Base-by-base conservation (phyloP, 2,113 vertebrate species). In the Atractosteus spatula region DNA sequence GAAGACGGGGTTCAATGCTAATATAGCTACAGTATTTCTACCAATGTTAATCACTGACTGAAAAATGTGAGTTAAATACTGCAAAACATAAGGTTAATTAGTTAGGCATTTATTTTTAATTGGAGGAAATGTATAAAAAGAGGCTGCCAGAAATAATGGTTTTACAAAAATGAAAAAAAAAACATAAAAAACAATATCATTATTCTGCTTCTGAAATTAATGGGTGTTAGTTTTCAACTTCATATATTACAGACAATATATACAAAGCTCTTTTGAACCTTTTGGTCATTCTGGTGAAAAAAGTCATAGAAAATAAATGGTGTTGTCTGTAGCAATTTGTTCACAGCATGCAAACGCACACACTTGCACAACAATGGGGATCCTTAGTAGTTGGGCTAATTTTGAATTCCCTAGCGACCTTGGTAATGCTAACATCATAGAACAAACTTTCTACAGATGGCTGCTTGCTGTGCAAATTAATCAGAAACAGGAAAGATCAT, bases 341-440 rank as follows among this genome's bases (percentile, higher is more conserved):
- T 59, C 57, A 59, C 57, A 59, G 57, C 57, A 59, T 59, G 57
- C n/a, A 59, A 17, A 59, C 57, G 57, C 12, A 14, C n/a, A 59
- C 3, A 59, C 13, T 59, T 59, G 10, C 57, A 59, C 57, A n/a
- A 16, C 57, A 59, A 59, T 13, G n/a, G 3, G 57, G 57, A 59
- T 59, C 57, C 57, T 13, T 59, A 16, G 57, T 59, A 4, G 5
- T 16, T 16, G 12, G n/a, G 57, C 57, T 59, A 59, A 59, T 59
- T 59, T 59, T n/a, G 57, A 59, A 59, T 59, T 59, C 57, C 57
- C 57, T 13, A 59, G 57, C 14, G 12, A 59, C 57, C 57, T 59
- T 59, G 57, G 57, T 59, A 59, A 59, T 59, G 57, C 57, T 59
- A 59, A 59, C 57, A 59, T 59, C 57, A 59, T 14, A 14, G 57